phyloP scores from a whole-genome alignment of 2,888 invertebrate genomes.

The Pandemis heparana region DNA sequence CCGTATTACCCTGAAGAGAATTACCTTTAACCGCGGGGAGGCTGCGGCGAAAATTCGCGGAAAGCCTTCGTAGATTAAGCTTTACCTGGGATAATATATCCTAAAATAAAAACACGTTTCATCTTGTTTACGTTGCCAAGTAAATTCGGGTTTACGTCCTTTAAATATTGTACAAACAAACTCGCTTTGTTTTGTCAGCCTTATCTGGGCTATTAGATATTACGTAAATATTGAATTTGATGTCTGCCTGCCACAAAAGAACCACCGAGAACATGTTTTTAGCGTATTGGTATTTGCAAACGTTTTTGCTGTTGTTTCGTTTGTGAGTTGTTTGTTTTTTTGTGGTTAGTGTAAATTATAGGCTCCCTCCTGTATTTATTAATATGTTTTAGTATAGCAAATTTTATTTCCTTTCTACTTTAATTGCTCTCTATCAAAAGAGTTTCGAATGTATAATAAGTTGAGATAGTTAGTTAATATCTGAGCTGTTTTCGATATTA shows the following conservation, averaged over 20 bases:
- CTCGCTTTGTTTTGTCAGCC: not conserved
- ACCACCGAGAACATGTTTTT: not conserved
- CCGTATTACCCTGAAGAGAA: conserved; percentile 2
- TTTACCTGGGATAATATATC: conserved; percentile 7
- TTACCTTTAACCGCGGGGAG: not conserved
- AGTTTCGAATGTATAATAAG: not conserved
- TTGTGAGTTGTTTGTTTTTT: not conserved
- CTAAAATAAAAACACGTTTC: conserved; percentile 12
- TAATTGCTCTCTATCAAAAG: not conserved
- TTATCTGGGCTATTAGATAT: not conserved
- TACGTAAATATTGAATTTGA: conserved; percentile 6
- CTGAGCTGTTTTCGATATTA: not conserved
- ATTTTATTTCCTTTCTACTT: not conserved
- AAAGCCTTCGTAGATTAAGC: not conserved
- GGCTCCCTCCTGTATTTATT: not conserved
- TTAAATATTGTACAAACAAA: not conserved
- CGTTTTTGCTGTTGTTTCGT: not conserved
- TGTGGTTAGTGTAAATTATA: not conserved
- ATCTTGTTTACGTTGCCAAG: conserved; percentile 19
- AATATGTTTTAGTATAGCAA: not conserved
- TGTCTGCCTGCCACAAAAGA: not conserved
- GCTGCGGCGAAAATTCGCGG: conserved; percentile 10
- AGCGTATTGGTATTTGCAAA: not conserved
- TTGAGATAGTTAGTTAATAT: not conserved
- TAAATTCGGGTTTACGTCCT: conserved; percentile 12